Percentiles rank a stretch among this genome's conserved stretches.
Conservation (phyloP, 2,113 vertebrate genomes). For the Connochaetes taurinus region DNA sequence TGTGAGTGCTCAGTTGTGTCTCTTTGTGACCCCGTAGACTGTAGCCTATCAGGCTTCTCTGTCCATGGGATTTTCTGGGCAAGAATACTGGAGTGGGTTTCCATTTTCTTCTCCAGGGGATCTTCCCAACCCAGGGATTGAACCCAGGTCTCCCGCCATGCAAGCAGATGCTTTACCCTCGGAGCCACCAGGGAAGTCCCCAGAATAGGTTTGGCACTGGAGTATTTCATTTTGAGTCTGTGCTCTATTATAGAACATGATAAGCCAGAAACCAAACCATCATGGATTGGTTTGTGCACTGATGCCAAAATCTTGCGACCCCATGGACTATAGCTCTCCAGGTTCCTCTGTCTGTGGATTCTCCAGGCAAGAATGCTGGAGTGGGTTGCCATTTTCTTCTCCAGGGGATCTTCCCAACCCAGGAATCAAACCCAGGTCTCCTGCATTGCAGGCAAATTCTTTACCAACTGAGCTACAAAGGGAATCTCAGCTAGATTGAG, state of each 20-base stretch:
- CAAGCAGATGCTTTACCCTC: too few species aligned
- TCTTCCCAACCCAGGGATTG: too few species aligned
- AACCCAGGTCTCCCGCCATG: rapidly evolving
- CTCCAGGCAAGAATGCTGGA: too few species aligned
- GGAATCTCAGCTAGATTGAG: background rate
- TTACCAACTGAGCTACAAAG: background rate
- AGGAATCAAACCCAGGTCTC: background rate
- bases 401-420: too few species aligned
- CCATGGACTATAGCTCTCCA: too few species aligned
- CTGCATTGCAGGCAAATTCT: background rate
- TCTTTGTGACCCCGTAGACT: background rate
- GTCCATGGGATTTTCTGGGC: background rate
- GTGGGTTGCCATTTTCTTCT: too few species aligned
- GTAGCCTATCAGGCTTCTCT: background rate
- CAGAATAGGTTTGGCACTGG: background rate
- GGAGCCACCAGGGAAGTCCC: too few species aligned
- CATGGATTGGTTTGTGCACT: background rate
- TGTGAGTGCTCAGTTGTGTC: background rate
- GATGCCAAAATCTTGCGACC: background rate
- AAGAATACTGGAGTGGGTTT: background rate
- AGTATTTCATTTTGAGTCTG: slow-evolving; percentile 39
- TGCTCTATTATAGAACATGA: slow-evolving; percentile 7
- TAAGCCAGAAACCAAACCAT: slow-evolving; percentile 50
- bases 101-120: background rate
- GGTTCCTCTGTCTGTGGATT: too few species aligned